Evolutionary conservation across 2,113 vertebrate genomes (phyloP).

Genomic region (Panurus biarmicus): DNA sequence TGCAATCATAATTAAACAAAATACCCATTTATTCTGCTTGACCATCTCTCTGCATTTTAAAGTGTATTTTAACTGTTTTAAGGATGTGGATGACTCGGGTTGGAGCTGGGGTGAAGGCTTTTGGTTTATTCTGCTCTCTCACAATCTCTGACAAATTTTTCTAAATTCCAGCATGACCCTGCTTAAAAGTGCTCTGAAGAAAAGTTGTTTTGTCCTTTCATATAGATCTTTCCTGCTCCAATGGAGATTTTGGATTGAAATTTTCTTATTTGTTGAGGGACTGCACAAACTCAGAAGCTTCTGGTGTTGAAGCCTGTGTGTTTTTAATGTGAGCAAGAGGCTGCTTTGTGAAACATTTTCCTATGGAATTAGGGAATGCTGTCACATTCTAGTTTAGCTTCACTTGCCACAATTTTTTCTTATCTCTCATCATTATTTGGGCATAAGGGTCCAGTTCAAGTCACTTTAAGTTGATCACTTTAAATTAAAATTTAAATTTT

Average conservation of each 20-base stretch:
- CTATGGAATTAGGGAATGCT: not conserved
- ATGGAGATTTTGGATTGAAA: not conserved
- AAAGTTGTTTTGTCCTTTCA: not conserved
- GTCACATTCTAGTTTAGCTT: not conserved
- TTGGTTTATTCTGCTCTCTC: not conserved
- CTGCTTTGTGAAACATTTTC: not conserved
- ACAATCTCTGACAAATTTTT: not conserved
- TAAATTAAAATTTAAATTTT: too few species aligned
- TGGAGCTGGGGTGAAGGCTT: not conserved
- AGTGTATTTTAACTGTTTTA: not conserved
- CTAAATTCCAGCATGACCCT: not conserved
- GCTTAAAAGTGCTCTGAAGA: not conserved
- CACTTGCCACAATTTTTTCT: not conserved
- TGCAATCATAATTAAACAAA: not conserved
- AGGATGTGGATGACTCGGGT: not conserved
- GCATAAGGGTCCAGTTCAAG: not conserved
- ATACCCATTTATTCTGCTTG: not conserved
- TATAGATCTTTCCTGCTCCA: not conserved
- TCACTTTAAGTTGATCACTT: too few species aligned
- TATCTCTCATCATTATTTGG: rapidly evolving
- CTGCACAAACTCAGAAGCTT: not conserved
- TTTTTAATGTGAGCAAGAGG: not conserved
- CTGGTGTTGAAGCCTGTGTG: not conserved
- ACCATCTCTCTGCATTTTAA: not conserved
- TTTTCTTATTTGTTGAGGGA: not conserved